These are phyloP conservation scores for Syrmaticus mikado DNA, from an alignment of 2,113 vertebrate genomes.

Conservation along the genomic window DNA sequence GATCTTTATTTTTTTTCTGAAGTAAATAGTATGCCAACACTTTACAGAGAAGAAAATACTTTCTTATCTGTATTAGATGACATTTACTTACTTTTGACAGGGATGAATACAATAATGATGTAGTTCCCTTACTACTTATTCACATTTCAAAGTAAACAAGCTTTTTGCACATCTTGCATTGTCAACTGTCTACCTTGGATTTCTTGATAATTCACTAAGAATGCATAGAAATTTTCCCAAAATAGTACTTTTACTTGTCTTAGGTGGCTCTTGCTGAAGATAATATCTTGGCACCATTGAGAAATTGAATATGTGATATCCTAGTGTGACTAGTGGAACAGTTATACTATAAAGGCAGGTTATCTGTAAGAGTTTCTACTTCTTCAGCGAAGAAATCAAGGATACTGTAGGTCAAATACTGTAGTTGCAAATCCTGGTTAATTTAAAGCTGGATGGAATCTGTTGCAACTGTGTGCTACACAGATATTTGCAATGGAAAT, in stretches of 20 bases:
- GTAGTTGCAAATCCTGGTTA: neutral
- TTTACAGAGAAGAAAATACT: no score
- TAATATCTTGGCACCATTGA: rapidly evolving
- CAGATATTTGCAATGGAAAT: neutral
- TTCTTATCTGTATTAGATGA: no score
- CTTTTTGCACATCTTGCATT: neutral
- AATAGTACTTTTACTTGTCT: neutral
- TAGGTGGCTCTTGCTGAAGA: neutral
- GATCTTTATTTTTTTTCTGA: neutral
- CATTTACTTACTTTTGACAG: neutral
- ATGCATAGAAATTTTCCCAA: neutral
- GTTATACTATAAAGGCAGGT: neutral
- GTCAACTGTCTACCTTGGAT: neutral
- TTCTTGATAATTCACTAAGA: neutral
- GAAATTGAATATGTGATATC: neutral
- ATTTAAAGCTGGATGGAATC: neutral
- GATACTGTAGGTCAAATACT: neutral
- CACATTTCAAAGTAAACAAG: neutral
- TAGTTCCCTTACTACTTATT: neutral
- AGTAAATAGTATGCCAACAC: neutral
- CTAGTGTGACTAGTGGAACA: neutral
- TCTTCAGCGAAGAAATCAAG: neutral
- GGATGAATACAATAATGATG: neutral
- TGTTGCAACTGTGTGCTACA: neutral
- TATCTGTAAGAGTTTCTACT: neutral